Percentiles rank a stretch among this genome's conserved stretches.
Conservation (phyloP, 2,797 vertebrate genomes). For the Bradypodion ventrale region DNA sequence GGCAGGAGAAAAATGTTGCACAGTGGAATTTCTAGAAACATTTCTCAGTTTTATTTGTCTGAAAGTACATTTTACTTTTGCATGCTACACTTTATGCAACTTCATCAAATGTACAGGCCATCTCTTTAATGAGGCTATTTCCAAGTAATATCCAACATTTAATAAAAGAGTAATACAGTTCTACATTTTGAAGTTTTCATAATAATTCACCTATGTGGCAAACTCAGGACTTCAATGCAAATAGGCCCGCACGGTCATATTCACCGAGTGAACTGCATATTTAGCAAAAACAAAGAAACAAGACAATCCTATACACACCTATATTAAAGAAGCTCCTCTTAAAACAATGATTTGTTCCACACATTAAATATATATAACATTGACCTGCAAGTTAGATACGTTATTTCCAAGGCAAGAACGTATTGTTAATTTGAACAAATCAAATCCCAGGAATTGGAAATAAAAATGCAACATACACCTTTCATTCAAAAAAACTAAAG, state of each 20-base stretch:
- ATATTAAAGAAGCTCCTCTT: background rate
- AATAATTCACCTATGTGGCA: background rate
- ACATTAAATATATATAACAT: background rate
- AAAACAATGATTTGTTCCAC: background rate
- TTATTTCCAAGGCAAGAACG: background rate
- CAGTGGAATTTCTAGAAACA: conserved; percentile 55
- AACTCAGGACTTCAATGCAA: conserved; percentile 36
- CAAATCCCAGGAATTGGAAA: background rate
- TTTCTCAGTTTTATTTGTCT: conserved; percentile 44
- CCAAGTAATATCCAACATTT: background rate
- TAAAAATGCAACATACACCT: conserved; percentile 48
- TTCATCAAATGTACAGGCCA: background rate
- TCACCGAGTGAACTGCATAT: background rate
- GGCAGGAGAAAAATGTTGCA: conserved; percentile 53
- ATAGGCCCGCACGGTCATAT: background rate
- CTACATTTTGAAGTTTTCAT: background rate
- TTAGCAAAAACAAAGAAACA: conserved; percentile 31
- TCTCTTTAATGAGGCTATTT: background rate
- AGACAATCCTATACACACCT: background rate
- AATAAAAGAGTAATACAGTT: background rate
- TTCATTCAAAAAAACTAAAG: conserved; percentile 24
- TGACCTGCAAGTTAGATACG: conserved; percentile 5
- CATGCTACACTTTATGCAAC: conserved; percentile 13
- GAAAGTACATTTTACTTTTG: background rate
- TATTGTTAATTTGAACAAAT: background rate